Conservation (phyloP, 2,797 vertebrate genomes). For the Synaphobranchus kaupii region DNA sequence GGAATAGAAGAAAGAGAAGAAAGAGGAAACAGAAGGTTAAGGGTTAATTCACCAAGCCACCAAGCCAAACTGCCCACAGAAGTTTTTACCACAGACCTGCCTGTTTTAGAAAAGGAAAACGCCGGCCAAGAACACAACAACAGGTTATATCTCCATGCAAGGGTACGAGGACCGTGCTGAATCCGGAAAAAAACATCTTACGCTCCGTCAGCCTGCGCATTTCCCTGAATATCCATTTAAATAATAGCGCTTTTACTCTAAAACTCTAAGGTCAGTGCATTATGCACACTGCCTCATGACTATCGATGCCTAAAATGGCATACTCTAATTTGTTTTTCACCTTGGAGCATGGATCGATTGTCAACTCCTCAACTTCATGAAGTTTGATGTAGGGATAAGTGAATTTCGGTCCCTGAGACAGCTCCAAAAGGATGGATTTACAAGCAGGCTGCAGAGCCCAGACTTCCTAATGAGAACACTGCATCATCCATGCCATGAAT, state of each 20-base stretch:
- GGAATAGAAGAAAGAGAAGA: conserved; percentile 80
- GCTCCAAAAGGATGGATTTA: conserved; percentile 22
- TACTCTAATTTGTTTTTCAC: conserved; percentile 7
- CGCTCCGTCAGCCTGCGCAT: background rate
- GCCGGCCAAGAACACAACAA: conserved; percentile 61
- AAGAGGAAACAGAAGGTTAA: conserved; percentile 85
- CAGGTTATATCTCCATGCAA: conserved; percentile 10
- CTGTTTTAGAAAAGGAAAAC: conserved; percentile 69
- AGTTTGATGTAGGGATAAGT: background rate
- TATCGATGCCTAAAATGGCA: conserved; percentile 22
- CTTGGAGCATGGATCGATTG: conserved; percentile 7
- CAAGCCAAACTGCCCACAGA: conserved; percentile 81
- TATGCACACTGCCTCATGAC: background rate
- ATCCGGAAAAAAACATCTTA: background rate
- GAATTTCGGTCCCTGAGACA: background rate
- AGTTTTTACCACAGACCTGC: conserved; percentile 68
- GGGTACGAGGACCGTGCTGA: background rate
- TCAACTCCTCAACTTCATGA: background rate
- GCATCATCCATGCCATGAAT: conserved; percentile 4
- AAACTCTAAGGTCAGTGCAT: background rate
- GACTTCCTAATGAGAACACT: background rate
- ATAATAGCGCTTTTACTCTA: background rate
- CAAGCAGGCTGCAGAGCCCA: background rate
- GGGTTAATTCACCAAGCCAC: conserved; percentile 92
- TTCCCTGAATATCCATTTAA: background rate